These are phyloP conservation scores for Lithodes maja DNA, from an alignment of 2,888 invertebrate species.

Conservation along the genomic window DNA sequence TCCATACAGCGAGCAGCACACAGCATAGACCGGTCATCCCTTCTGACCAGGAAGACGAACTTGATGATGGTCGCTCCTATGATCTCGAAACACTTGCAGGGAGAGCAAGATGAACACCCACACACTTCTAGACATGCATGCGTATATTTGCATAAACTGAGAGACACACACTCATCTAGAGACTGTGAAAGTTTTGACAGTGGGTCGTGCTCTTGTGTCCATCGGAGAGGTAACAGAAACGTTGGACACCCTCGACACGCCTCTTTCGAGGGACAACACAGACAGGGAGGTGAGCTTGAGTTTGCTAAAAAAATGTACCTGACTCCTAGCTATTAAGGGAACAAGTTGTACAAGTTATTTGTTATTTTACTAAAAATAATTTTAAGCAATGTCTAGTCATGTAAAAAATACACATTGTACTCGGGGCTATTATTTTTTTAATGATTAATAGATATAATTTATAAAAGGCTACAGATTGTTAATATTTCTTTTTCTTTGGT, in stretches of 20 bases:
- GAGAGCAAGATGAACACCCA: constrained; percentile 21
- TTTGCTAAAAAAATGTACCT: background rate
- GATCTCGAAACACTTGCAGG: background rate
- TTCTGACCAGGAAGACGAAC: background rate
- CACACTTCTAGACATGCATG: constrained; percentile 27
- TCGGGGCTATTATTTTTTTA: background rate
- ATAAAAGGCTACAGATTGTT: background rate
- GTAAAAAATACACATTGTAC: background rate
- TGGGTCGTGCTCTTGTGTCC: constrained; percentile 25
- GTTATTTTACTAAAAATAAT: background rate
- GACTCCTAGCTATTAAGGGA: too few species aligned
- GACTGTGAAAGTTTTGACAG: background rate
- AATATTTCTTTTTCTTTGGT: constrained; percentile 10
- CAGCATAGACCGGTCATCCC: constrained; percentile 40
- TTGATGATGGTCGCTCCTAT: background rate
- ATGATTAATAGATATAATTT: background rate
- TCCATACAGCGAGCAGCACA: constrained; percentile 45
- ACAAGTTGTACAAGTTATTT: too few species aligned
- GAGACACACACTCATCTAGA: background rate
- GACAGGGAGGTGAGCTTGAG: constrained; percentile 35
- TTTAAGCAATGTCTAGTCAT: background rate
- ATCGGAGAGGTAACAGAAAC: constrained; percentile 17
- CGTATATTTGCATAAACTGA: constrained; percentile 27
- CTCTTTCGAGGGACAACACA: constrained; percentile 2
- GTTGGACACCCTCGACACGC: background rate